These are phyloP conservation scores for Camelus dromedarius DNA, from an alignment of 2,113 vertebrate genomes.

Conservation along the genomic window DNA sequence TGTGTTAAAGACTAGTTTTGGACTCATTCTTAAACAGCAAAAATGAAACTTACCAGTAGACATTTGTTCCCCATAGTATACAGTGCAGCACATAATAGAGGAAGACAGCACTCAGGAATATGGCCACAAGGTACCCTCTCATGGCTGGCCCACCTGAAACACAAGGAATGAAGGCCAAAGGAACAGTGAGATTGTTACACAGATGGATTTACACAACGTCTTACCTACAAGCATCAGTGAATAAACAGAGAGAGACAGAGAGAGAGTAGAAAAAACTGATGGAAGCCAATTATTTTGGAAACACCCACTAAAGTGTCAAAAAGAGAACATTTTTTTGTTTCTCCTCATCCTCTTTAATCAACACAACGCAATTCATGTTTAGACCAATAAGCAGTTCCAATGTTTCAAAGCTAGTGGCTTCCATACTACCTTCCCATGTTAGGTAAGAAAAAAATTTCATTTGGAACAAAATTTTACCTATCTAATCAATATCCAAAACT, in stretches of 20 bases:
- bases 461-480: slow-evolving; percentile 23
- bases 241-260: background rate
- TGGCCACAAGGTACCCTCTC: slow-evolving; percentile 73
- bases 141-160: slow-evolving; percentile 76
- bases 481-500: background rate
- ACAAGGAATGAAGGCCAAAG: background rate
- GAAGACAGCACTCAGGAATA: slow-evolving; percentile 76
- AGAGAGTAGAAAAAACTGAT: background rate
- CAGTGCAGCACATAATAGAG: slow-evolving; percentile 78
- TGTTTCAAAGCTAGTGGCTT: background rate
- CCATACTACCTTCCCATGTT: background rate
- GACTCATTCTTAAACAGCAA: slow-evolving; percentile 20
- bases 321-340: background rate
- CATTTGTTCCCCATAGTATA: slow-evolving; percentile 77
- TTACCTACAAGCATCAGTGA: background rate
- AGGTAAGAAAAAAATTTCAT: background rate
- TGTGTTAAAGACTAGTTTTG: background rate
- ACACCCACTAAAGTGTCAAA: background rate
- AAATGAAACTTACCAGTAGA: slow-evolving; percentile 75
- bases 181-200: background rate
- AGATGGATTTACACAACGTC: background rate
- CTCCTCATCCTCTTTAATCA: background rate
- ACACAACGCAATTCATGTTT: background rate
- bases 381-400: background rate
- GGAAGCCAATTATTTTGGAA: background rate